Conservation (phyloP, 2,797 vertebrate species). For the Hypotaenidia philippensis region DNA sequence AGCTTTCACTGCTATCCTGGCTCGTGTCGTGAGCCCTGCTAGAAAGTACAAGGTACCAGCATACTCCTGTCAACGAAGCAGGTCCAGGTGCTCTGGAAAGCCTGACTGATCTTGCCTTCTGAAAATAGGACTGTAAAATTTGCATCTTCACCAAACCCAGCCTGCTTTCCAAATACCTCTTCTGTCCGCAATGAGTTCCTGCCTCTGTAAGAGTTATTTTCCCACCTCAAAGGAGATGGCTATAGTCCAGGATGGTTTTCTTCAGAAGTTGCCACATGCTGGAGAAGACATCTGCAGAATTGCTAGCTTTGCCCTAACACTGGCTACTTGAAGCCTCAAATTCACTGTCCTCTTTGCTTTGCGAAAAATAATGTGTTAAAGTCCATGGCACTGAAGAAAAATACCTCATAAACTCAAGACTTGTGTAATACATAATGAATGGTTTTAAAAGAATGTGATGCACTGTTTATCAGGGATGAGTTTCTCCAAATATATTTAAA, state of each 20-base stretch:
- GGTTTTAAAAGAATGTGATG: conserved; percentile 64
- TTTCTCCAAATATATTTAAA: conserved; percentile 67
- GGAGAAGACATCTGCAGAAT: not conserved
- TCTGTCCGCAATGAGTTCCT: not conserved
- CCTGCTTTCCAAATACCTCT: not conserved
- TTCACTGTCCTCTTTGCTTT: conserved; percentile 66
- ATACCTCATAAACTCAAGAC: conserved; percentile 57
- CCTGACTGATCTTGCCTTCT: not conserved
- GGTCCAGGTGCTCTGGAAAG: not conserved
- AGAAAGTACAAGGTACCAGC: not conserved
- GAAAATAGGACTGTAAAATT: not conserved
- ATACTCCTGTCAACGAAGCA: not conserved
- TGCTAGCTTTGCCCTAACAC: not conserved
- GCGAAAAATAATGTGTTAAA: conserved; percentile 66
- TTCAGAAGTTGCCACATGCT: not conserved
- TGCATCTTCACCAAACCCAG: not conserved
- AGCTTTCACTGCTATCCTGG: conserved; percentile 26
- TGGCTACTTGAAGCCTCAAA: not conserved
- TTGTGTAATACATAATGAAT: conserved; percentile 51
- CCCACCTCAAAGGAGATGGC: not conserved
- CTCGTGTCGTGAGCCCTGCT: fast-evolving
- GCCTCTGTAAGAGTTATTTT: not conserved
- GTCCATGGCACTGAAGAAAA: conserved; percentile 65
- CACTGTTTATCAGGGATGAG: conserved; percentile 58
- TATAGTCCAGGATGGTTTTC: not conserved